Conservation (phyloP, 2,888 invertebrate species). For the Lithophane semibrunnea region DNA sequence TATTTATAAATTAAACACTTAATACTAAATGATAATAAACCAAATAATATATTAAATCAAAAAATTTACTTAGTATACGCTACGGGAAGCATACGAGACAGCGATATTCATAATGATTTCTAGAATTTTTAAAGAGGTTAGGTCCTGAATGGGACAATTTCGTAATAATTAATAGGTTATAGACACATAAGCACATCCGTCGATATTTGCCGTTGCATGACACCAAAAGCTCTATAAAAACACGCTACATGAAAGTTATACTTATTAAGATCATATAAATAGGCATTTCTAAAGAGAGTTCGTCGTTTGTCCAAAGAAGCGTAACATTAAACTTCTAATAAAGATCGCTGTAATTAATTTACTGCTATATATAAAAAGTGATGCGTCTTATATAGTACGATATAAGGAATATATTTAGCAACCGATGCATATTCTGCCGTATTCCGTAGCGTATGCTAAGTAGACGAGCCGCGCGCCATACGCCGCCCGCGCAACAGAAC, state of each 20-base stretch:
- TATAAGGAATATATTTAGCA: slow-evolving; percentile 49
- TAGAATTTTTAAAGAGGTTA: slow-evolving; percentile 49
- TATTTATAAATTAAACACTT: slow-evolving; percentile 79
- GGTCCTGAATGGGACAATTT: slow-evolving; percentile 42
- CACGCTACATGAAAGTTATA: slow-evolving; percentile 61
- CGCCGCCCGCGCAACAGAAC: slow-evolving; percentile 37
- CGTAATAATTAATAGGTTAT: slow-evolving; percentile 56
- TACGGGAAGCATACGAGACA: slow-evolving; percentile 52
- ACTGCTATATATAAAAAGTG: slow-evolving; percentile 49
- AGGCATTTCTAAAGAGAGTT: slow-evolving; percentile 60
- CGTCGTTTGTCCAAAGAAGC: slow-evolving; percentile 55
- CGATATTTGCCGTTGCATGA: slow-evolving; percentile 47
- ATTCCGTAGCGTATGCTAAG: slow-evolving; percentile 63
- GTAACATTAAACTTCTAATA: slow-evolving; percentile 42
- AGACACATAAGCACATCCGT: slow-evolving; percentile 58
- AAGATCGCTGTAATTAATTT: slow-evolving; percentile 56
- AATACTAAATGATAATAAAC: slow-evolving; percentile 74
- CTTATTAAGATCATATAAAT: slow-evolving; percentile 47
- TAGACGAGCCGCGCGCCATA: slow-evolving; percentile 29
- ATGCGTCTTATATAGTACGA: slow-evolving; percentile 57
- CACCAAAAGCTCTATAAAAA: slow-evolving; percentile 67
- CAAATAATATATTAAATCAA: slow-evolving; percentile 70
- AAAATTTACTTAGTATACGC: slow-evolving; percentile 66
- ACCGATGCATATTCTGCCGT: slow-evolving; percentile 40
- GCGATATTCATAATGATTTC: slow-evolving; percentile 36